These are phyloP conservation scores for Aporophyla nigra DNA, from an alignment of 2,888 invertebrate genomes.

Conservation along the genomic window DNA sequence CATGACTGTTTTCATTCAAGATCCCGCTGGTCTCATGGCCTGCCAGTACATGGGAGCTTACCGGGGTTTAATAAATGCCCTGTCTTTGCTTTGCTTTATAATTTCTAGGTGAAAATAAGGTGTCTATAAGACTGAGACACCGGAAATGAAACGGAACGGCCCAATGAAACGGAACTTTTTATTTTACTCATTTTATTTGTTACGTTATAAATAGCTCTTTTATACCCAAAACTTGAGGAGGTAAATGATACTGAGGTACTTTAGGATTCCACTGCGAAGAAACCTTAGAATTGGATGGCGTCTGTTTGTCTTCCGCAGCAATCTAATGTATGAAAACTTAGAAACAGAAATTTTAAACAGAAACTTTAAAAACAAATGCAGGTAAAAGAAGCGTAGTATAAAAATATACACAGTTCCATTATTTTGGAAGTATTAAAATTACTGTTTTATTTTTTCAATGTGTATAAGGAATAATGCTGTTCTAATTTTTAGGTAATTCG, in stretches of 20 bases:
- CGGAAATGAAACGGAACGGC: slow-evolving; percentile 76
- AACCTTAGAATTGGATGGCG: neutral
- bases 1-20: neutral
- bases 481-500: neutral
- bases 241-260: slow-evolving; percentile 9
- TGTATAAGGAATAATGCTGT: too few relatives aligned
- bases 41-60: slow-evolving; percentile 63
- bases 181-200: slow-evolving; percentile 63
- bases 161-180: slow-evolving; percentile 59
- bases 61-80: slow-evolving; percentile 81
- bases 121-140: slow-evolving; percentile 76
- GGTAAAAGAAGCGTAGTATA: too few relatives aligned
- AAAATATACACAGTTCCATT: neutral
- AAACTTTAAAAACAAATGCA: neutral
- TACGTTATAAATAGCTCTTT: slow-evolving; percentile 65
- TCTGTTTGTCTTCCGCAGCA: neutral
- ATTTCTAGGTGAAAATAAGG: slow-evolving; percentile 77
- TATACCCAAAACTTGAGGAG: slow-evolving; percentile 36
- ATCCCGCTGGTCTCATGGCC: slow-evolving; percentile 67
- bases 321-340: neutral
- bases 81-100: slow-evolving; percentile 83
- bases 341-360: neutral
- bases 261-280: slow-evolving; percentile 10
- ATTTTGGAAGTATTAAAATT: neutral
- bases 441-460: neutral